Evolutionary conservation across 2,113 vertebrate species (phyloP), one percentile per base, ranked within the genome.

Genomic region (Regulus satrapa): DNA sequence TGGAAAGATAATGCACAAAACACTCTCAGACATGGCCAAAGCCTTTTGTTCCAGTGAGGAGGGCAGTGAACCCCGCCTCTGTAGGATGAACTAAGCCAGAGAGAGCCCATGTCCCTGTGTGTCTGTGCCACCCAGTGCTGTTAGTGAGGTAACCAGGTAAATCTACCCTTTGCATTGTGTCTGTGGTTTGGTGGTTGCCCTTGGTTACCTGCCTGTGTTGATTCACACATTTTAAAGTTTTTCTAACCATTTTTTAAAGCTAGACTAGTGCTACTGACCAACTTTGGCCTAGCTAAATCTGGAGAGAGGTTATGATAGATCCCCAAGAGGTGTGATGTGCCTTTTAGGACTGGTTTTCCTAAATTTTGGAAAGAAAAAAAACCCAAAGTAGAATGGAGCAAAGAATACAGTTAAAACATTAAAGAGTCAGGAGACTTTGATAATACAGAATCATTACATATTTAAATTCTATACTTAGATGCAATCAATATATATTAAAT

Each of bases 81-180:
- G 62, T 14, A 32, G 52, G 36, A 36, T 67, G 62, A 31, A 4
- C 40, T 9, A 3, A 26, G 48, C 18, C n/a, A 18, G 73, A 4
- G 11, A 7, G 58, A 73, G 18, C 28, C 32, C 0, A 0, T 38
- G 48, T 63, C 40, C 40, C 48, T 8, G 3, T 10, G 49, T 66
- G 41, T 20, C 34, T 20, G 16, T 66, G 43, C 43, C 2, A 2
- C 36, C 31, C 43, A 9, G 7, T 0, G 0, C 1, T 59, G 26
- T 26, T 7, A 7, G 21, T 2, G 45, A 38, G 18, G 9, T 32
- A 21, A 59, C 3, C 7, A 36, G 26, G 51, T 36, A 23, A 68
- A 76, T 52, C 54, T 14, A 4, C 45, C 36, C 9, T 26, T 26
- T 12, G 18, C 38, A 7, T 52, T 68, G 52, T 1, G 0, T 5